A percentile compares a stretch with the other conserved stretches of the same genome.
Conservation (phyloP, 2,113 vertebrate species). For the Heliornis fulica region DNA sequence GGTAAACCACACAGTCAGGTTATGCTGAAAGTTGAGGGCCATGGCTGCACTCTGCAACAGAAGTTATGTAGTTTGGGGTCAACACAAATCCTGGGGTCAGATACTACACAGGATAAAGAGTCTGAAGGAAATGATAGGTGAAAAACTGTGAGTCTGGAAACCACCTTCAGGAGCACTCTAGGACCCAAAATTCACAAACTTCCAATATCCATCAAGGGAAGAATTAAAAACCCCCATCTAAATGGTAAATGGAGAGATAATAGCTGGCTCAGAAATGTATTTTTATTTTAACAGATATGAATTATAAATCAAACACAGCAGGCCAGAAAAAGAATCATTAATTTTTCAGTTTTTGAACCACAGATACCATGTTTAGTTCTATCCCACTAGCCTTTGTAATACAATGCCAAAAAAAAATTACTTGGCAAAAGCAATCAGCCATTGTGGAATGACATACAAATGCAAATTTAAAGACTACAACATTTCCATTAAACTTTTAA, state of each 20-base stretch:
- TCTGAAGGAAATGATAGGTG: background rate
- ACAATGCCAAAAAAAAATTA: background rate
- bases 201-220: background rate
- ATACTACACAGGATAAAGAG: background rate
- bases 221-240: background rate
- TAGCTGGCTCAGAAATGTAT: background rate
- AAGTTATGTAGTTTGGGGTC: background rate
- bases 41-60: background rate
- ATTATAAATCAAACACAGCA: slow-evolving; percentile 51
- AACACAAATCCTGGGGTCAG: background rate
- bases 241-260: background rate
- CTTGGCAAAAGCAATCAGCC: background rate
- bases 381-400: background rate
- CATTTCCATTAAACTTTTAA: slow-evolving; percentile 30
- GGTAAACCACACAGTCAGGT: background rate
- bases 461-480: slow-evolving; percentile 44
- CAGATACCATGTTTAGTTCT: background rate
- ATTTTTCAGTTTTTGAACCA: slow-evolving; percentile 11
- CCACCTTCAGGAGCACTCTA: background rate
- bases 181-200: background rate
- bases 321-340: slow-evolving; percentile 4
- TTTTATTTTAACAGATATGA: slow-evolving; percentile 15
- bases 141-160: background rate
- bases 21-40: background rate
- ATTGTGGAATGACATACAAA: background rate